Base-by-base conservation (phyloP, 1,140 invertebrate species). In the Drosophila parabipectinata region DNA sequence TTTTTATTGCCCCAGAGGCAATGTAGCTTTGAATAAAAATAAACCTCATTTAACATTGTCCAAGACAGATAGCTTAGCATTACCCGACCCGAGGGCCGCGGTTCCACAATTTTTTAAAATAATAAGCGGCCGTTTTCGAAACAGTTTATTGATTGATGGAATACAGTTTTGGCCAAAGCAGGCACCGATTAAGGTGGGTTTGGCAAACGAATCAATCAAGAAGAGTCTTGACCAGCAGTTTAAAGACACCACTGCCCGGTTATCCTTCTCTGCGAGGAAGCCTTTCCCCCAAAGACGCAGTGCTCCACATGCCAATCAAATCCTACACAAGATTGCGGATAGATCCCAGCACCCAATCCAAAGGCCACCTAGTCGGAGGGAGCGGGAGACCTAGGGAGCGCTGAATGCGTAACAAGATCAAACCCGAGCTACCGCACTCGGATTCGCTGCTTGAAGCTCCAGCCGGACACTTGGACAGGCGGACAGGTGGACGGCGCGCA, bases 341-440 rank as follows among this genome's bases (percentile, higher is more conserved):
- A 48, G 64, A 71, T 71, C 24, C 51, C 66, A 57, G 66, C 21
- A 15, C 21, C 34, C 72, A 56, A 56, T 32, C 55, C 28, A 57
- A 50, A 55, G 73, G 62, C 72, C 72, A 76, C 72, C 72, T 76
- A 76, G 72, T 76, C 75, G 72, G n/a, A 55, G 63, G 10, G 26
- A 52, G 21, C 18, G 24, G 41, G 53, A 45, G 64, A 39, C 10
- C n/a, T 7, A 30, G 24, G 28, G 48, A 53, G 54, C 54, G 51
- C 37, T 53, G 53, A 88, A 88, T 88, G 83, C 83, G 83, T 87
- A 88, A 88, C 83, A 88, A 88, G 83, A 87, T 87, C 83, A 87
- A 87, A 88, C 83, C 83, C 15, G 79, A 82, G 83, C 60, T 79
- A 88, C 83, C 82, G 82, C 83, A 88, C 44, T 57, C 32, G 61